These are phyloP conservation scores for Pyrochroa serraticornis DNA, from an alignment of 2,888 invertebrate genomes.

Conservation along the genomic window DNA sequence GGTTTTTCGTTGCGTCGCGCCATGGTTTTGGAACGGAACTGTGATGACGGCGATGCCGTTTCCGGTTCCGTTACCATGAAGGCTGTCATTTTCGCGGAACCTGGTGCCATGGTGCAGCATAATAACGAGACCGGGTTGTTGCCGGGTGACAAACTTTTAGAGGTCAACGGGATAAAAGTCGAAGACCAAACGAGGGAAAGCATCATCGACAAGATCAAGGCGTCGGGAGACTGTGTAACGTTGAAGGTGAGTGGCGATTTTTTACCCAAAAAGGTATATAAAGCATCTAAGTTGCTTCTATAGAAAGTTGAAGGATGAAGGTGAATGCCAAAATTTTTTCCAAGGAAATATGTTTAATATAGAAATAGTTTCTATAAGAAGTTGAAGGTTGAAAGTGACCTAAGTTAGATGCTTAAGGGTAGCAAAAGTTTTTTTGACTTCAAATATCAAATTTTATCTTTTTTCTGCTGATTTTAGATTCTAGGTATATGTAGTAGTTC, in stretches of 20 bases:
- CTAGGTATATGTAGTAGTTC: no score
- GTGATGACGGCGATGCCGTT: conserved; percentile 10
- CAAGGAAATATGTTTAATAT: no score
- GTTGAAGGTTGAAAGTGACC: no score
- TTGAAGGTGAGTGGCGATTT: conserved; percentile 72
- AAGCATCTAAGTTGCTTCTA: no score
- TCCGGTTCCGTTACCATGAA: conserved; percentile 62
- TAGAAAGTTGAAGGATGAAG: no score
- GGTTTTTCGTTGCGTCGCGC: conserved; percentile 92
- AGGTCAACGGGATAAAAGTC: conserved; percentile 87
- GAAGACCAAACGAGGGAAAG: conserved; percentile 87
- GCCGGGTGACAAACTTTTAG: conserved; percentile 92
- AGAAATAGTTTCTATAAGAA: no score
- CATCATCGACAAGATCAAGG: conserved; percentile 91
- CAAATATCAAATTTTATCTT: no score
- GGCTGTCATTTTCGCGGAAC: conserved; percentile 89
- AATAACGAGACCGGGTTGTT: conserved; percentile 82
- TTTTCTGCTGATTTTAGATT: no score
- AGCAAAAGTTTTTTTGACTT: no score
- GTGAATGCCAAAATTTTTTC: no score
- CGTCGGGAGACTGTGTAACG: conserved; percentile 80
- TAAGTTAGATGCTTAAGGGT: no score
- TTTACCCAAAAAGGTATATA: no score
- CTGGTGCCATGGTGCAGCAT: conserved; percentile 73
- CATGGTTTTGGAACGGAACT: conserved; percentile 74